Base-by-base conservation (phyloP, 1,140 invertebrate species). In the Drosophila littoralis region DNA sequence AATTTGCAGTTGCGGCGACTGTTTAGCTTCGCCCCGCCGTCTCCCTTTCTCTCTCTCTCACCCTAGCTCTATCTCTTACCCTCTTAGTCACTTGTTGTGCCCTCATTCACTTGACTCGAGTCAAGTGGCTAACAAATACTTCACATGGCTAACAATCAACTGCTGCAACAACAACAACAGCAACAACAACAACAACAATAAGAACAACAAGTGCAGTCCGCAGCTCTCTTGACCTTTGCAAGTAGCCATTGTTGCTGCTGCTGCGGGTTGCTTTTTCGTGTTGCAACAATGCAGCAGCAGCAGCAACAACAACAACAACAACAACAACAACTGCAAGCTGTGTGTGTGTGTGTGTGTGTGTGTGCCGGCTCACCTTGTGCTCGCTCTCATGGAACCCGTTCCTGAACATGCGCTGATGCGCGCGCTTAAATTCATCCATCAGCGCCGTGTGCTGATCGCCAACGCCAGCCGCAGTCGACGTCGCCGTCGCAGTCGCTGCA, bases 401-500 rank as follows among this genome's bases (percentile, higher is more conserved):
- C 60, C 95, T 94, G 92, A 97, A 97, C 96, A 97, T 97, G 93
- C 96, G 96, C 72, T 95, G 94, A 92, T 97, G 96, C 1, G 96
- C 96, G 84, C 95, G 95, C 89, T 96, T 97, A 90, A 97, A 97
- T 93, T 97, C 97, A 92, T 97, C 95, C 96, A 97, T 97, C 51
- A 97, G 92, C 82, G 96, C 95, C 67, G 94, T 94, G 75, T 96
- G 95, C 75, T 95, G 95, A 88, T 95, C 94, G n/a, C 94, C 94
- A 55, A 13, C 40, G 40, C n/a, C 51, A 32, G 48, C n/a, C 9
- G 22, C 46, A n/a, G 46, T 50, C 12, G 46, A 22, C 10, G 46
- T 28, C 22, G 22, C 3, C 22, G 22, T 28, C 22, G 22, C 22
- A 5, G 28, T 13, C 58, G 33, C 9, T 42, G 38, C 57, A 2